Evolutionary conservation across 2,797 vertebrate genomes (phyloP).

Genomic region (Erethizon dorsatum): DNA sequence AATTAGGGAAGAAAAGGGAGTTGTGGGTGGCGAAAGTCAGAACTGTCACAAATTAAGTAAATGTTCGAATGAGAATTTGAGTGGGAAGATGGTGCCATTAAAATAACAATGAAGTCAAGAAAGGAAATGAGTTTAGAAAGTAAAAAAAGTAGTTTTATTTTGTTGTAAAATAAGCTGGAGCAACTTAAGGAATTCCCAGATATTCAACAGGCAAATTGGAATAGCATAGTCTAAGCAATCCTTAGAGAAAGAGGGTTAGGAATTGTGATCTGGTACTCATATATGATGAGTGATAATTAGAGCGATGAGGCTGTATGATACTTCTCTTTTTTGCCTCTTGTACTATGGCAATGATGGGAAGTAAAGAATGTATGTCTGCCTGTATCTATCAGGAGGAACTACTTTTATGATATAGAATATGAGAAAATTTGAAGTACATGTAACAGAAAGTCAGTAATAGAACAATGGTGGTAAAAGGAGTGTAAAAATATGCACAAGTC

Average conservation of each 20-base stretch:
- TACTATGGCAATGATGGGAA: not conserved
- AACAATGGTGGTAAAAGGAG: not conserved
- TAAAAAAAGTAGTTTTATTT: conserved; percentile 5
- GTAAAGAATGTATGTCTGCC: not conserved
- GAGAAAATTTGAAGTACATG: conserved; percentile 19
- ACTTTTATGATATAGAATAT: not conserved
- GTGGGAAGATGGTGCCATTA: conserved; percentile 42
- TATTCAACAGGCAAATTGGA: not conserved
- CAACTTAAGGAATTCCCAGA: not conserved
- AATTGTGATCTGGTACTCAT: not conserved
- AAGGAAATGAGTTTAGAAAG: not conserved
- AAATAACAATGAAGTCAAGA: conserved; percentile 41
- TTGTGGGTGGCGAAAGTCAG: not conserved
- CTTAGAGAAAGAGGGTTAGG: not conserved
- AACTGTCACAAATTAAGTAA: conserved; percentile 39
- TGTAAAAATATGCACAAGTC: not conserved
- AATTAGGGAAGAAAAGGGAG: not conserved
- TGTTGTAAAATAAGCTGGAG: conserved; percentile 1
- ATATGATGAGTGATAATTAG: not conserved
- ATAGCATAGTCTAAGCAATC: not conserved
- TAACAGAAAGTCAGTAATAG: not conserved
- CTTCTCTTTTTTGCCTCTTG: not conserved
- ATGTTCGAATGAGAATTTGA: conserved; percentile 23
- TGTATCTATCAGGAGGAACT: not conserved
- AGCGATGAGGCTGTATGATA: not conserved